Conservation (phyloP, 2,797 vertebrate genomes). For the Tarsius wallacei region DNA sequence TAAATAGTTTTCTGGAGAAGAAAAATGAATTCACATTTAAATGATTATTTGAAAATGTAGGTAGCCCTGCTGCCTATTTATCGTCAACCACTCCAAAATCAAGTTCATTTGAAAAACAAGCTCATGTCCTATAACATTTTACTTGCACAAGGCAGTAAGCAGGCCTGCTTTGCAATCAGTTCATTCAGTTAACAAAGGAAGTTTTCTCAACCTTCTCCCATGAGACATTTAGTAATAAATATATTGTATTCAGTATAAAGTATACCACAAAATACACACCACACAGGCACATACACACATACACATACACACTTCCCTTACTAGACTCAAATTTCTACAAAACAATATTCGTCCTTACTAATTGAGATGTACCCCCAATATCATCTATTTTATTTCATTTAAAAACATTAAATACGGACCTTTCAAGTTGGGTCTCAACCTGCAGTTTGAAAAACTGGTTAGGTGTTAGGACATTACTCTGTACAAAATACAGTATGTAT, state of each 20-base stretch:
- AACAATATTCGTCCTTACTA: neutral
- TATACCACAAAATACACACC: neutral
- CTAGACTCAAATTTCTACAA: neutral
- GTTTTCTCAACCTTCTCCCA: neutral
- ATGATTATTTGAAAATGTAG: constrained; percentile 17
- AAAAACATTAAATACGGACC: neutral
- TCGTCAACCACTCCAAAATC: neutral
- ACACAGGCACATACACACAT: neutral
- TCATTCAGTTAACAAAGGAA: neutral
- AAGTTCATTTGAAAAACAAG: neutral
- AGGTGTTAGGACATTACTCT: neutral
- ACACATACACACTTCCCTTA: neutral
- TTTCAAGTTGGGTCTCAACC: neutral
- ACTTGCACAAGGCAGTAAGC: neutral
- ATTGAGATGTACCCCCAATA: neutral
- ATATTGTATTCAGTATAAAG: neutral
- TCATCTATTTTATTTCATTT: neutral
- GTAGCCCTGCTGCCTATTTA: neutral
- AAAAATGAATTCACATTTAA: constrained; percentile 7
- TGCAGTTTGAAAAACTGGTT: neutral
- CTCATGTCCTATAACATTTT: neutral
- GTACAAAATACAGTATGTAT: constrained; percentile 2
- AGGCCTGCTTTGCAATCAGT: neutral
- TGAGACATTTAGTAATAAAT: neutral
- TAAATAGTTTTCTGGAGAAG: constrained; percentile 35